A percentile compares a stretch with the other conserved stretches of the same genome.
Conservation (phyloP, 2,113 vertebrate species). For the Erinaceus europaeus region DNA sequence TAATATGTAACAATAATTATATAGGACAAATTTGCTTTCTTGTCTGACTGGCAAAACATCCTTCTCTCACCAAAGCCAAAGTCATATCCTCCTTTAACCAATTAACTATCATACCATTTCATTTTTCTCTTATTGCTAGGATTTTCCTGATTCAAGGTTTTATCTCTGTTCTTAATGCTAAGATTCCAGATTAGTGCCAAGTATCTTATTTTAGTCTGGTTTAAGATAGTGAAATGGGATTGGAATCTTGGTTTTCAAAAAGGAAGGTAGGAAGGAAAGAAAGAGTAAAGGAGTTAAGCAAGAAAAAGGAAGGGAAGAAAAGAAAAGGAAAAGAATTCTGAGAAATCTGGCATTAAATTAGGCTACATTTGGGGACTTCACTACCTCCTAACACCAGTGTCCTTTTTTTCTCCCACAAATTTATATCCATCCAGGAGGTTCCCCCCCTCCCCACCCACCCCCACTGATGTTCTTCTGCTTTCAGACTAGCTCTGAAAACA, state of each 20-base stretch:
- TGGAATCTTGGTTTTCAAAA: neutral
- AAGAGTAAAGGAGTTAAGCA: no score
- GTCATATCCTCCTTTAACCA: no score
- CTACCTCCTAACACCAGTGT: neutral
- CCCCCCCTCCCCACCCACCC: no score
- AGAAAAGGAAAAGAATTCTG: rapidly evolving
- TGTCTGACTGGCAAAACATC: neutral
- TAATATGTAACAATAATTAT: no score
- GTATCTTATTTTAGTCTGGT: neutral
- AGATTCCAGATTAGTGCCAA: neutral
- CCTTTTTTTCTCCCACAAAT: neutral
- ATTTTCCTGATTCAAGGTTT: neutral
- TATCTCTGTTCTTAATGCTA: neutral
- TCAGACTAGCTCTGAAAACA: neutral
- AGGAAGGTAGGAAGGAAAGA: no score
- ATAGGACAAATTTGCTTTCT: neutral
- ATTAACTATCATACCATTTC: no score
- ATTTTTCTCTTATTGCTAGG: neutral
- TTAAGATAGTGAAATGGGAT: neutral
- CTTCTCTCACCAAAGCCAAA: no score
- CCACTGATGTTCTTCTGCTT: neutral
- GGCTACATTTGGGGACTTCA: neutral
- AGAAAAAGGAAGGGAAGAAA: neutral
- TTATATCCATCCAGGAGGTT: neutral
- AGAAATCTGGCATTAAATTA: no score